Conservation (phyloP, 2,113 vertebrate species). For the Pholis gunnellus region DNA sequence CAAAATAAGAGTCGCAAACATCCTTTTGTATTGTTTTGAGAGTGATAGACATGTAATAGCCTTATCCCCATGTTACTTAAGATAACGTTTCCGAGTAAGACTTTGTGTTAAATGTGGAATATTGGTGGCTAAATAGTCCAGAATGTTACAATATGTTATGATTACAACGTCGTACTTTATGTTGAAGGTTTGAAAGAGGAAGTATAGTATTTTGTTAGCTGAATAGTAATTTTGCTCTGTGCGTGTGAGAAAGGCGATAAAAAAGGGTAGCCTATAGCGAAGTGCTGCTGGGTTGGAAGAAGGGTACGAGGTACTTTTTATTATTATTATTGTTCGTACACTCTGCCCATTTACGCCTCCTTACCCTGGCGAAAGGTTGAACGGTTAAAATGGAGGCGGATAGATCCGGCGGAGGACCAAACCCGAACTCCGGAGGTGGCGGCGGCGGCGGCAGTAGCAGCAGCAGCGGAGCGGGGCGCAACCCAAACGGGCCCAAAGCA, state of each 20-base stretch:
- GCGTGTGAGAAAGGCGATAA: slow-evolving; percentile 77
- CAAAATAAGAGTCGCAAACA: slow-evolving; percentile 63
- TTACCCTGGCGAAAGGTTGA: slow-evolving; percentile 78
- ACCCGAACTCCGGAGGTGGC: slow-evolving; percentile 81
- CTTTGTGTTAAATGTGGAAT: fast-evolving
- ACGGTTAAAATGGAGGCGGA: slow-evolving; percentile 85
- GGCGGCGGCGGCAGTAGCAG: too few species aligned
- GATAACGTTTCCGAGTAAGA: fast-evolving
- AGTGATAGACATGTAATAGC: background rate
- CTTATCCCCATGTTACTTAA: fast-evolving
- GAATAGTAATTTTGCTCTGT: slow-evolving; percentile 75
- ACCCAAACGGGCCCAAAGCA: slow-evolving; percentile 86
- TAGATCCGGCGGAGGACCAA: slow-evolving; percentile 84
- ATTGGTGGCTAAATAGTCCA: background rate
- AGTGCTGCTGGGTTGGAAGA: slow-evolving; percentile 60
- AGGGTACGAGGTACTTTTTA: slow-evolving; percentile 57
- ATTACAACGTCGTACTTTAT: slow-evolving; percentile 44
- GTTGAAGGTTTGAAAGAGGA: slow-evolving; percentile 70
- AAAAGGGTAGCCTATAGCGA: slow-evolving; percentile 62
- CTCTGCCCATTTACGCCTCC: slow-evolving; percentile 64
- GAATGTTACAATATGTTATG: background rate
- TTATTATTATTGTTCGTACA: slow-evolving; percentile 63
- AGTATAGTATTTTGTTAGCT: slow-evolving; percentile 70
- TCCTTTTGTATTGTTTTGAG: background rate
- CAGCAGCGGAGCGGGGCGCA: slow-evolving; percentile 77